A percentile compares a stretch with the other conserved stretches of the same genome.
These are phyloP conservation scores for Caenorhabditis sp. DNA, from an alignment of 2,888 invertebrate genomes.

Conservation along the genomic window DNA sequence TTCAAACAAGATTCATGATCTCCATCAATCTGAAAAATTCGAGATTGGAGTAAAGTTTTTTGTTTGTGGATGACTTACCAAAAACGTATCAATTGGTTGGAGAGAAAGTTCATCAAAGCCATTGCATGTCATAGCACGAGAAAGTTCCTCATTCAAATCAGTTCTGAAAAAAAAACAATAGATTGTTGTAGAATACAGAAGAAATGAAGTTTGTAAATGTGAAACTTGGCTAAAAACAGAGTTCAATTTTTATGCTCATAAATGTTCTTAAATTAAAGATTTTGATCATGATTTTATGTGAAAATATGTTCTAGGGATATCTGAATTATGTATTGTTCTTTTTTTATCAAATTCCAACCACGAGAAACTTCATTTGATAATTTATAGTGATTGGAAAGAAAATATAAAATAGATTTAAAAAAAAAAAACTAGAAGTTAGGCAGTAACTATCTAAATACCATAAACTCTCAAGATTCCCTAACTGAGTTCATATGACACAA, in stretches of 20 bases:
- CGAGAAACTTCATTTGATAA: background rate
- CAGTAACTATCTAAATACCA: too few relatives aligned
- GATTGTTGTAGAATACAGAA: too few relatives aligned
- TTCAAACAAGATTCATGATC: constrained; percentile 63
- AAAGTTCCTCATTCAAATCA: constrained; percentile 55
- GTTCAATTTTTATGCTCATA: too few relatives aligned
- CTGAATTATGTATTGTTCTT: background rate
- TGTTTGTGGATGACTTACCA: constrained; percentile 19
- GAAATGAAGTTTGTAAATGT: too few relatives aligned
- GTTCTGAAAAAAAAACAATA: constrained; percentile 38
- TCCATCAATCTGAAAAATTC: constrained; percentile 46
- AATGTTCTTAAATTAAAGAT: too few relatives aligned
- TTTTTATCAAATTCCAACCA: background rate
- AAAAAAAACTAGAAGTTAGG: too few relatives aligned
- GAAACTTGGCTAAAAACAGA: too few relatives aligned
- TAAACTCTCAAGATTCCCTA: too few relatives aligned
- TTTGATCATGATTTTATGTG: too few relatives aligned
- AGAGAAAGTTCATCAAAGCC: constrained; percentile 47
- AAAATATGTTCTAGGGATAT: too few relatives aligned
- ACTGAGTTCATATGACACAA: too few relatives aligned
- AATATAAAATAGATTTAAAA: background rate
- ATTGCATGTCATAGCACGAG: constrained; percentile 50
- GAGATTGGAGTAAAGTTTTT: background rate
- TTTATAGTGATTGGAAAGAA: background rate
- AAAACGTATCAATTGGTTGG: constrained; percentile 39